Evolutionary conservation across 1,140 invertebrate species (phyloP).

Genomic region (Phthorimaea operculella): DNA sequence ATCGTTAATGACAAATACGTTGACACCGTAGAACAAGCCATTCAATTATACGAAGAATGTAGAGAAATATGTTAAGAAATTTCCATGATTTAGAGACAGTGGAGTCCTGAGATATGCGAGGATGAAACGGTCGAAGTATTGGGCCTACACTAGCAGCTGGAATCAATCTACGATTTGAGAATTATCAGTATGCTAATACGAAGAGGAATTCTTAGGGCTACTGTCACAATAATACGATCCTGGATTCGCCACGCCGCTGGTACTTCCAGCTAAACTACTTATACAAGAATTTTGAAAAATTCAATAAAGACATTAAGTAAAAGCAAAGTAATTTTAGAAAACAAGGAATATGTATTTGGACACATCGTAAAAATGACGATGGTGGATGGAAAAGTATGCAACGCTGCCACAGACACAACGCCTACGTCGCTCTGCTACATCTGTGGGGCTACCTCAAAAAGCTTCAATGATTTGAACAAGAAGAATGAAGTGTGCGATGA

Average conservation of each 20-base stretch:
- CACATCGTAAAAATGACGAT: no score
- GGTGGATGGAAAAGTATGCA: no score
- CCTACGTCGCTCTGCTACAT: no score
- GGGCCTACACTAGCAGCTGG: slow-evolving; percentile 10
- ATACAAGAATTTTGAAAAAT: slow-evolving; percentile 23
- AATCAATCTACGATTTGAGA: slow-evolving; percentile 6
- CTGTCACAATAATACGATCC: slow-evolving; percentile 19
- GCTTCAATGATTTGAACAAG: no score
- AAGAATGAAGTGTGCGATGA: no score
- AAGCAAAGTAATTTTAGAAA: no score
- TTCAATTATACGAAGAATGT: slow-evolving; percentile 11
- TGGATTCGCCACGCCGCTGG: slow-evolving; percentile 15
- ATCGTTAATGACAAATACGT: slow-evolving; percentile 19
- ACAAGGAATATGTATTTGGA: no score
- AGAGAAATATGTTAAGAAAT: slow-evolving; percentile 16
- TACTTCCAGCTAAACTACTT: slow-evolving; percentile 20
- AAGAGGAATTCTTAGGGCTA: slow-evolving; percentile 12
- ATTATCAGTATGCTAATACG: slow-evolving; percentile 4
- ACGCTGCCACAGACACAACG: no score
- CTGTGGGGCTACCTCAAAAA: no score
- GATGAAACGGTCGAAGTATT: slow-evolving; percentile 3
- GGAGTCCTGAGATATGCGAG: slow-evolving; percentile 11
- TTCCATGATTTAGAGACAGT: slow-evolving; percentile 21
- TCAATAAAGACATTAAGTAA: no score
- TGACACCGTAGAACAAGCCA: slow-evolving; percentile 15